phyloP scores from a whole-genome alignment of 1,140 invertebrate genomes.

The Physella acuta region DNA sequence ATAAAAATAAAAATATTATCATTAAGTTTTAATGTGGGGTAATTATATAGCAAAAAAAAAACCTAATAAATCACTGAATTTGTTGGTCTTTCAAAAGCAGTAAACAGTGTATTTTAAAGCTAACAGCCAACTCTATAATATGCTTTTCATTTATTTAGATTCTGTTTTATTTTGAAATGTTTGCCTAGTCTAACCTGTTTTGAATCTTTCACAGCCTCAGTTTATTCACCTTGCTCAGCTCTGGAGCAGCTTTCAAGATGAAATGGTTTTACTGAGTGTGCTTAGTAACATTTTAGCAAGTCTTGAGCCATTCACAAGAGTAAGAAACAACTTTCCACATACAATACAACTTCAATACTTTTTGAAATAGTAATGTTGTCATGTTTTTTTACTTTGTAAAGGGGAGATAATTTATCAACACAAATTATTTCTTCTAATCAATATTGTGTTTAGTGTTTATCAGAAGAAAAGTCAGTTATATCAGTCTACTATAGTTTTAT shows the following conservation, averaged over 20 bases:
- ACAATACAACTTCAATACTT: no score
- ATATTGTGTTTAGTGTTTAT: no score
- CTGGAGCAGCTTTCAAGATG: slow-evolving; percentile 62
- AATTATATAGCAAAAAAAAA: no score
- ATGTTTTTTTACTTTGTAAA: not conserved
- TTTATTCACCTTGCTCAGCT: slow-evolving; percentile 60
- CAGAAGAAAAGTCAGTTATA: no score
- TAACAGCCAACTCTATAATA: no score
- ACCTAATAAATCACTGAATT: not conserved
- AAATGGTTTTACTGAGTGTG: slow-evolving; percentile 60
- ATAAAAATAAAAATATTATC: no score
- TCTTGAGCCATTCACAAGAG: slow-evolving; percentile 58
- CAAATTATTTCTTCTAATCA: not conserved
- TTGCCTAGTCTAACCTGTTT: no score
- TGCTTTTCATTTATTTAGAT: no score
- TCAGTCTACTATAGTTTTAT: no score
- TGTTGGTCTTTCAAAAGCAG: not conserved
- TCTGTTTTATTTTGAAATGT: no score
- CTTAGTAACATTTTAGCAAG: slow-evolving; percentile 60
- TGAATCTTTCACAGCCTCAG: slow-evolving; percentile 58
- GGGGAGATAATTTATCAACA: not conserved
- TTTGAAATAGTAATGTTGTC: no score
- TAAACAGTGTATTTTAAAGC: not conserved
- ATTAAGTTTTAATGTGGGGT: no score
- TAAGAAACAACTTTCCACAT: slow-evolving; percentile 34